Base-by-base conservation (phyloP, 2,888 invertebrate species). In the Deilephila porcellus region DNA sequence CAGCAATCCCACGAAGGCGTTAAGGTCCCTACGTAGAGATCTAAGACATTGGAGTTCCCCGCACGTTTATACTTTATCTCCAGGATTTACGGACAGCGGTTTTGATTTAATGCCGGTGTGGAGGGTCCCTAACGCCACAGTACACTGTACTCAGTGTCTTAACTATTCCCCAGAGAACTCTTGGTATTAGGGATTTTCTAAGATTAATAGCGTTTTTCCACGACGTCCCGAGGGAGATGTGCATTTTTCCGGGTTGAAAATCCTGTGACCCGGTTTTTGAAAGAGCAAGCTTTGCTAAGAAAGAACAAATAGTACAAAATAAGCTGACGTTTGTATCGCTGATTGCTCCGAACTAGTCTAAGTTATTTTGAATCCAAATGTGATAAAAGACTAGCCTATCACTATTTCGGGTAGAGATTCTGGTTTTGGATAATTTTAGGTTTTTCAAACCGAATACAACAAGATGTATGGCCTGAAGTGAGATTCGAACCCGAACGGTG, bases 21-120 rank as follows among this genome's bases (percentile, higher is more conserved):
- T 45, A n/a, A 64, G 64, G 64, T 45, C 45, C 25, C 17, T 45
- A 25, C 67, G 74, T 67, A 67, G 52, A 67, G 67, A 67, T 67
- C 52, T 2, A 74, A 0, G 56, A 78, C 76, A 79, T 89, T 86
- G 83, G 83, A 79, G 78, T 87, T 84, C 89, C 75, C 73, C 83
- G 83, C 90, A 89, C 90, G 90, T 88, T 74, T 79, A 77, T 83
- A 81, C 82, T 88, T 86, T 89, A 90, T 87, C 86, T 88, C 78
- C 78, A 78, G 82, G 86, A 88, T 89, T 88, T 89, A 89, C 85
- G 80, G 78, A 81, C 80, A 78, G 76, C 82, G 79, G 85, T 86
- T 79, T 83, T 85, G 85, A 85, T 86, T 85, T 86, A 84, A 81
- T 79, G 80, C 76, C 73, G 77, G 84, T 86, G 82, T 85, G 84